Evolutionary conservation across 2,888 invertebrate species (phyloP).

Genomic region (Pristionchus japonicus): DNA sequence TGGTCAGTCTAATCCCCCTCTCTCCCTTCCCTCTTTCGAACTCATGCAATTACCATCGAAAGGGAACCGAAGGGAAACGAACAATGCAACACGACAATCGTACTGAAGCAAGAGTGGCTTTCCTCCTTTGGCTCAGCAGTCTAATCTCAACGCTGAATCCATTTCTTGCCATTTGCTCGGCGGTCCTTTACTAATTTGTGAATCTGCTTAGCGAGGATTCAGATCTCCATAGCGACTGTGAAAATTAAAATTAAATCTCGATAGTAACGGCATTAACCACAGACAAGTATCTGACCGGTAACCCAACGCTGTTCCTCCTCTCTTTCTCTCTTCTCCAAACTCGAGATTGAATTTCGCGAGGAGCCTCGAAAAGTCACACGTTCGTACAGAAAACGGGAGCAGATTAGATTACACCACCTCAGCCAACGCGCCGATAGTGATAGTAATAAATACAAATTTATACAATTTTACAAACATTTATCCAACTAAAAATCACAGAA

Average conservation of each 20-base stretch:
- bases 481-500: no score
- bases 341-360: neutral
- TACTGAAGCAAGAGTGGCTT: no score
- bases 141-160: neutral
- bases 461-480: no score
- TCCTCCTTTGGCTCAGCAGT: no score
- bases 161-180: neutral
- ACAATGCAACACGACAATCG: neutral
- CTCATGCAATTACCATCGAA: neutral
- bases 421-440: neutral
- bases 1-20: neutral
- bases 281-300: neutral
- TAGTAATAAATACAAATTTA: no score
- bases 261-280: no score
- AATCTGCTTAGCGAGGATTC: neutral
- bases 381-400: neutral
- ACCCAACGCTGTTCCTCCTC: neutral
- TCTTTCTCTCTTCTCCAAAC: neutral
- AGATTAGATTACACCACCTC: neutral
- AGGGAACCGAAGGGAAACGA: neutral
- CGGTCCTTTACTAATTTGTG: neutral
- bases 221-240: neutral
- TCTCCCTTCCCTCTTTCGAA: neutral
- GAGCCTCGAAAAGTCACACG: constrained; percentile 7
- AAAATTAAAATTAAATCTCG: neutral